phyloP scores from a whole-genome alignment of 2,888 invertebrate species.

The Ceramica pisi region DNA sequence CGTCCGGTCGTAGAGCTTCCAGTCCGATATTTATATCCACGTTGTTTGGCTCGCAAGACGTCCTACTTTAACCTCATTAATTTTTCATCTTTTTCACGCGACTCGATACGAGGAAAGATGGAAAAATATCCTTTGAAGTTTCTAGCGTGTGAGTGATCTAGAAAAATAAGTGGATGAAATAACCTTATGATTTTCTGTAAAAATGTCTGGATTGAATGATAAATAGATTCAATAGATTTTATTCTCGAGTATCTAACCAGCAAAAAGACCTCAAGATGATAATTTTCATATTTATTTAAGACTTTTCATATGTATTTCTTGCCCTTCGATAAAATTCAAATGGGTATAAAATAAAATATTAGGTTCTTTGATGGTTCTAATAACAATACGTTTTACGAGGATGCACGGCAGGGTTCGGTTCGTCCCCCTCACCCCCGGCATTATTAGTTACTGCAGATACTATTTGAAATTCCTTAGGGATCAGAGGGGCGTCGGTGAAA shows the following conservation, averaged over 20 bases:
- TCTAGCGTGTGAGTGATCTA: slow-evolving; percentile 49
- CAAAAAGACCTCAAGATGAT: slow-evolving; percentile 12
- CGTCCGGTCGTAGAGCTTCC: slow-evolving; percentile 49
- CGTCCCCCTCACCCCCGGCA: slow-evolving; percentile 77
- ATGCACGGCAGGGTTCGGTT: slow-evolving; percentile 73
- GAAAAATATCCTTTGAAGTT: slow-evolving; percentile 59
- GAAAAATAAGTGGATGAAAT: slow-evolving; percentile 36
- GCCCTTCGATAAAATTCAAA: slow-evolving; percentile 65
- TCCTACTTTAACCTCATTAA: slow-evolving; percentile 80
- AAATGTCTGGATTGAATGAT: slow-evolving; percentile 9
- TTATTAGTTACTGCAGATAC: slow-evolving; percentile 87
- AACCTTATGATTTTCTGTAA: slow-evolving; percentile 7
- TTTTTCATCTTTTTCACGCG: slow-evolving; percentile 79
- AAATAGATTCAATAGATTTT: slow-evolving; percentile 10
- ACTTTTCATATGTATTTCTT: slow-evolving; percentile 39
- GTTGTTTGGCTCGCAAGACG: slow-evolving; percentile 70
- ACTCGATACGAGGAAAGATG: slow-evolving; percentile 70
- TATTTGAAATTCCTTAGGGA: slow-evolving; percentile 88
- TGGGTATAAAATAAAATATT: slow-evolving; percentile 70
- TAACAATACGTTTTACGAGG: slow-evolving; percentile 75
- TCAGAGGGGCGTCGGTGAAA: slow-evolving; percentile 84
- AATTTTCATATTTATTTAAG: slow-evolving; percentile 39
- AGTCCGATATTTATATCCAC: slow-evolving; percentile 63
- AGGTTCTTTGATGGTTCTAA: slow-evolving; percentile 69
- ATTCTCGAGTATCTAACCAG: not conserved